A percentile compares a stretch with the other conserved stretches of the same genome.
Conservation (phyloP, 2,888 invertebrate genomes). For the Lepetodrilus schrolli region DNA sequence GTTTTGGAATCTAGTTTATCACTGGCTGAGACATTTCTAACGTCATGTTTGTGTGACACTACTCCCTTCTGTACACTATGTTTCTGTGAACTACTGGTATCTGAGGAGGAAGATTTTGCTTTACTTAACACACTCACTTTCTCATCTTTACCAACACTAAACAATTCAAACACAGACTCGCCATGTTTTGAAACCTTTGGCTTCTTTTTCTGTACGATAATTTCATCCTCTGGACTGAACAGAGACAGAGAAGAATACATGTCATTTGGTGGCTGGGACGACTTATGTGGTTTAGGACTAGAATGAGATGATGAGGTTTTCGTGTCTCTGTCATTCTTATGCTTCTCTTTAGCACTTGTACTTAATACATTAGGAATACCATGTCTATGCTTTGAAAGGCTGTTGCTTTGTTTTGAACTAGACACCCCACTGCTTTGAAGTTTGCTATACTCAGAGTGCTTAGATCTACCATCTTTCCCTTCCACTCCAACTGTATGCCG, state of each 20-base stretch:
- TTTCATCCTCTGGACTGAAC: conserved; percentile 23
- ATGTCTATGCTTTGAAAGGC: not conserved
- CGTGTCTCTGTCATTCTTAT: conserved; percentile 5
- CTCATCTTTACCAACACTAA: conserved; percentile 1
- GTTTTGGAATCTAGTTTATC: too few species aligned
- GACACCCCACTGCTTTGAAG: too few species aligned
- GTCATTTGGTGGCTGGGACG: not conserved
- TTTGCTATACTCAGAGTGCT: not conserved
- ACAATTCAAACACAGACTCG: conserved; percentile 14
- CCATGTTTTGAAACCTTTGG: not conserved
- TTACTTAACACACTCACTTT: not conserved
- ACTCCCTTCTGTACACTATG: not conserved
- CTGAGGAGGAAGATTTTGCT: not conserved
- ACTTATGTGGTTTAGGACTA: not conserved
- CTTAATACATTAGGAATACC: too few species aligned
- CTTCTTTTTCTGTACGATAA: not conserved
- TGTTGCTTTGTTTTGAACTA: not conserved
- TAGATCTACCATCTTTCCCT: not conserved
- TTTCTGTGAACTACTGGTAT: too few species aligned
- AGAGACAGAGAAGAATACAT: not conserved
- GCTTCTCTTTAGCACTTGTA: conserved; percentile 13
- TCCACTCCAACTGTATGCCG: not conserved
- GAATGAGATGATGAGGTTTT: not conserved
- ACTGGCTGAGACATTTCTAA: too few species aligned
- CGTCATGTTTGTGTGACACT: too few species aligned